phyloP scores from a whole-genome alignment of 2,113 vertebrate genomes.

The Xyrauchen texanus region DNA sequence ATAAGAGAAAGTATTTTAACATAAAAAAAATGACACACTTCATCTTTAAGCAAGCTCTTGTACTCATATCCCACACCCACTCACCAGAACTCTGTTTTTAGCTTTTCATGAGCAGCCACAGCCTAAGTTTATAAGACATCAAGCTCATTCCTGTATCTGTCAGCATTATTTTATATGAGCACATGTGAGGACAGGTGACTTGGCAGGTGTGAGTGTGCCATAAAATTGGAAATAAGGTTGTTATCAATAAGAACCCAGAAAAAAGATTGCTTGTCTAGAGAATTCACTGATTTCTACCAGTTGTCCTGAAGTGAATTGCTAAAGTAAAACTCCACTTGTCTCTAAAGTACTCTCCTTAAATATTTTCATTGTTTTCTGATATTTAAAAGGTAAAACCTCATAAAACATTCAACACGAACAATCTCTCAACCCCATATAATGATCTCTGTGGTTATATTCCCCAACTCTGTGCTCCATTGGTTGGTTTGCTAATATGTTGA shows the following conservation, averaged over 20 bases:
- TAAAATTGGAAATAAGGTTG: too few species aligned
- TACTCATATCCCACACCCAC: slow-evolving; percentile 9
- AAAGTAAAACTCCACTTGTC: too few species aligned
- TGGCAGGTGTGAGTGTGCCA: too few species aligned
- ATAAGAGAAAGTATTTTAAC: too few species aligned
- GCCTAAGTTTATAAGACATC: slow-evolving; percentile 31
- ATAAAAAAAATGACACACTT: too few species aligned
- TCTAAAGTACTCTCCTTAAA: too few species aligned
- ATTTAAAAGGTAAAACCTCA: not conserved
- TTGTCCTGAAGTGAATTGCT: not conserved
- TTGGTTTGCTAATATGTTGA: not conserved
- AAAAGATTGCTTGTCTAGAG: not conserved
- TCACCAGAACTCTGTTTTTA: slow-evolving; percentile 61
- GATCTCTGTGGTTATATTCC: not conserved
- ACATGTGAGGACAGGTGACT: too few species aligned
- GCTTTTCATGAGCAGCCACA: slow-evolving; percentile 25
- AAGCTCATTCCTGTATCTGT: slow-evolving; percentile 5
- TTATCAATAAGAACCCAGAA: too few species aligned
- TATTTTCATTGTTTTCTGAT: too few species aligned
- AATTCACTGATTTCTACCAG: not conserved
- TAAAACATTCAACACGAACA: not conserved
- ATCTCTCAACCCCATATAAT: not conserved
- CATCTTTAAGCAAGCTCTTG: too few species aligned
- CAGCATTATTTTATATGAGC: too few species aligned
- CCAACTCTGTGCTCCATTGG: not conserved